Conservation (phyloP, 2,797 vertebrate species). For the Oreortyx pictus region DNA sequence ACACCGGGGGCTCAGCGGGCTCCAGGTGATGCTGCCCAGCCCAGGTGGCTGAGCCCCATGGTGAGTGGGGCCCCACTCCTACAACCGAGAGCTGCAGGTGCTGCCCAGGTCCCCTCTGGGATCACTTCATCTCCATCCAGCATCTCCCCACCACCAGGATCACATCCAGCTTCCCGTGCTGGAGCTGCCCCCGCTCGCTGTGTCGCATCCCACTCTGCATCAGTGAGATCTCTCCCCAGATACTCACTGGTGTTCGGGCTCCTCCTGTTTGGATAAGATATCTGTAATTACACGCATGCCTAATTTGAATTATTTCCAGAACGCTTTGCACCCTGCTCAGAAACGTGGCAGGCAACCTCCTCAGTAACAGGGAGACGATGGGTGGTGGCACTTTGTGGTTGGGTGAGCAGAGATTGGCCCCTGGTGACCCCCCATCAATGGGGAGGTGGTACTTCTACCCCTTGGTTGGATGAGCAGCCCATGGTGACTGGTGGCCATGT, state of each 20-base stretch:
- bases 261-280: slow-evolving; percentile 63
- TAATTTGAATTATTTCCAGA: slow-evolving; percentile 67
- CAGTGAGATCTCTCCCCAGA: slow-evolving; percentile 13
- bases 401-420: background rate
- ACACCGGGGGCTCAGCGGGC: too few relatives aligned
- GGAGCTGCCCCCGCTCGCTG: background rate
- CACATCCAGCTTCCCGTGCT: too few relatives aligned
- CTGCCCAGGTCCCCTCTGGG: background rate
- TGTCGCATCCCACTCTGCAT: background rate
- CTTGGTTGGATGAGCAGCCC: background rate
- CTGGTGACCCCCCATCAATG: background rate
- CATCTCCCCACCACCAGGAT: background rate
- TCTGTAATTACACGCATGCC: slow-evolving; percentile 65
- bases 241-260: slow-evolving; percentile 47
- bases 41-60: background rate
- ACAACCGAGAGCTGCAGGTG: background rate
- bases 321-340: background rate
- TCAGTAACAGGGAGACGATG: background rate
- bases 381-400: background rate
- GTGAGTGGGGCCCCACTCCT: background rate
- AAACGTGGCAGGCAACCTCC: background rate
- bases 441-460: background rate
- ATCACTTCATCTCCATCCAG: background rate
- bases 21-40: background rate
- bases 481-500: background rate